Conservation (phyloP, 2,113 vertebrate genomes). For the Nettapus auritus region DNA sequence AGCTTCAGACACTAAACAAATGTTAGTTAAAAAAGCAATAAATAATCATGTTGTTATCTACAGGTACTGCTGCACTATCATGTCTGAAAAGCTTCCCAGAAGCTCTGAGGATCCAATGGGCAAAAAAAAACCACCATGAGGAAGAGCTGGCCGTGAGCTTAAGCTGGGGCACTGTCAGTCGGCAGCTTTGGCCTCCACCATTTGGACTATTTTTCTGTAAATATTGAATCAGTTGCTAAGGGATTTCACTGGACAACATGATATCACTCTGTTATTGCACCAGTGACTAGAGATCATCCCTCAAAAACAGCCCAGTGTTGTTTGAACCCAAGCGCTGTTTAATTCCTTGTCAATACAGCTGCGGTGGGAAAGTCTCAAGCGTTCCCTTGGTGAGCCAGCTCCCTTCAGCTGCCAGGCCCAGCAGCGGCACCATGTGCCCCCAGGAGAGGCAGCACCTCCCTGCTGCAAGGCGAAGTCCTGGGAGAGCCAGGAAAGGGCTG, state of each 20-base stretch:
- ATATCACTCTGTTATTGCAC: slow-evolving; percentile 55
- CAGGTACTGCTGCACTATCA: neutral
- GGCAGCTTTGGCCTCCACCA: neutral
- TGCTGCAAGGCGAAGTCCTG: neutral
- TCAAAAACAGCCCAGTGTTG: slow-evolving; percentile 7
- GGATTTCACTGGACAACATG: slow-evolving; percentile 52
- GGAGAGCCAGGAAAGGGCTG: neutral
- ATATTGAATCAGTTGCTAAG: slow-evolving; percentile 63
- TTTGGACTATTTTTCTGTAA: slow-evolving; percentile 27
- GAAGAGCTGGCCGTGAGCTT: neutral
- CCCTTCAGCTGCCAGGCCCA: slow-evolving; percentile 26
- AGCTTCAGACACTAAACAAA: neutral
- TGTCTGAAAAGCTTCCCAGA: neutral
- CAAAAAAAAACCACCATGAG: neutral
- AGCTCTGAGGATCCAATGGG: neutral
- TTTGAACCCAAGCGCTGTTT: slow-evolving; percentile 27
- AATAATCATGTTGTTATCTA: neutral
- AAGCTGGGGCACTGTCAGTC: neutral
- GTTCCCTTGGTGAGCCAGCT: neutral
- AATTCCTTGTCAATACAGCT: slow-evolving; percentile 49
- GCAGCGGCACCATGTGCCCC: fast-evolving
- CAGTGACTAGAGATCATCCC: slow-evolving; percentile 20
- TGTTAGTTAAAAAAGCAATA: neutral
- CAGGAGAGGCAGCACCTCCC: neutral
- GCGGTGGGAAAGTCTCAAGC: slow-evolving; percentile 39